Percentiles rank a stretch among this genome's conserved stretches.
phyloP scores from a whole-genome alignment of 2,797 vertebrate genomes.

The Oreochromis mossambicus region DNA sequence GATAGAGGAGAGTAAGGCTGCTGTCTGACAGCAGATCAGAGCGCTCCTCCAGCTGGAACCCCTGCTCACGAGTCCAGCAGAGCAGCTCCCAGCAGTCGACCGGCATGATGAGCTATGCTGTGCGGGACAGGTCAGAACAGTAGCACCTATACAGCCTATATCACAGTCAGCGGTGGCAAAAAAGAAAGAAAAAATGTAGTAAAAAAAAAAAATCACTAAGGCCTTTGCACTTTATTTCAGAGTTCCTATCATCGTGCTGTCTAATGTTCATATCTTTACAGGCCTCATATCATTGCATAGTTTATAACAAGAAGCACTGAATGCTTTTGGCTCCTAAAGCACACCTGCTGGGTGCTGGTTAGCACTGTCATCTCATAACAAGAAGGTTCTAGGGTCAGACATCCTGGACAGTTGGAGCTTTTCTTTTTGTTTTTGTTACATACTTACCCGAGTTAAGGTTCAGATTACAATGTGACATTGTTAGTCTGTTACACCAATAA shows the following conservation, averaged over 20 bases:
- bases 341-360: not conserved
- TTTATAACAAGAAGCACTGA: not conserved
- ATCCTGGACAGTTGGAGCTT: not conserved
- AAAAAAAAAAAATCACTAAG: not conserved
- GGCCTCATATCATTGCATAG: not conserved
- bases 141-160: conserved; percentile 2
- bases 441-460: not conserved
- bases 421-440: not conserved
- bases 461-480: not conserved
- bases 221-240: not conserved
- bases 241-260: not conserved
- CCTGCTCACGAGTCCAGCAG: conserved; percentile 52
- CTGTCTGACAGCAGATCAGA: conserved; percentile 76
- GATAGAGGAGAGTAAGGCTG: conserved; percentile 53
- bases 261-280: not conserved
- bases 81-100: conserved; percentile 46
- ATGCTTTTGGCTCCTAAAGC: not conserved
- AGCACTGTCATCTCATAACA: not conserved
- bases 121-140: conserved; percentile 19
- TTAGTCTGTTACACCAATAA: not conserved
- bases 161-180: not conserved
- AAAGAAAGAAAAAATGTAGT: not conserved
- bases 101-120: conserved; percentile 45
- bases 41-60: conserved; percentile 70
- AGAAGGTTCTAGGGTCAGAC: not conserved